A percentile compares a stretch with the other conserved stretches of the same genome.
These are phyloP conservation scores for Camelus bactrianus DNA, from an alignment of 2,113 vertebrate genomes.

Conservation along the genomic window DNA sequence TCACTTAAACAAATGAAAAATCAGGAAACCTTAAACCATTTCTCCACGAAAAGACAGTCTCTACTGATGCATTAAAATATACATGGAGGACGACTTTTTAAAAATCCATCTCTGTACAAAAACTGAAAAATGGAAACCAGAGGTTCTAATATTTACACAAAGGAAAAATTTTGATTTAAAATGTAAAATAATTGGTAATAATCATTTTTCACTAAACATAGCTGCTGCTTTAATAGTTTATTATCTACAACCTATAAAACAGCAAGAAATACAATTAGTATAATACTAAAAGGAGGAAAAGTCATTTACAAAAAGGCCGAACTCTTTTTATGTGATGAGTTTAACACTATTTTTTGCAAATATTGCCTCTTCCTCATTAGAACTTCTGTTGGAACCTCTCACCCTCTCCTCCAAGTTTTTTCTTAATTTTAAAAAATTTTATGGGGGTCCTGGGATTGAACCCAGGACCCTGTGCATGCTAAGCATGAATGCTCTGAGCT, in stretches of 20 bases:
- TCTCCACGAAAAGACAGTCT: neutral
- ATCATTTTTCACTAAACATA: neutral
- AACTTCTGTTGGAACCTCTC: neutral
- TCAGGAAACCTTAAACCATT: neutral
- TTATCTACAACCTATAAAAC: neutral
- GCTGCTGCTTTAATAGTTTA: neutral
- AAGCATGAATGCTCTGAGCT: too few relatives aligned
- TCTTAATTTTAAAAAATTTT: too few relatives aligned
- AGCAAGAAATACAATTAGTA: neutral
- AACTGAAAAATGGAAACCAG: slow-evolving; percentile 24
- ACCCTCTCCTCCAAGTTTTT: neutral
- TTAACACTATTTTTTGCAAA: neutral
- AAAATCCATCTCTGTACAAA: neutral
- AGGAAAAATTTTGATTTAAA: neutral
- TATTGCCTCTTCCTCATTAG: neutral
- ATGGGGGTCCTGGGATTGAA: too few relatives aligned
- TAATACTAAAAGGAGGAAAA: neutral
- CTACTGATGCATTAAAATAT: neutral
- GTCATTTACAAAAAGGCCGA: neutral
- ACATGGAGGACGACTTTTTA: neutral
- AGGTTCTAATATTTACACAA: neutral
- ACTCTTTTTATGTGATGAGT: neutral
- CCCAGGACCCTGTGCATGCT: too few relatives aligned
- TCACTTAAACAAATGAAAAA: slow-evolving; percentile 9
- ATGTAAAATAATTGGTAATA: neutral